phyloP scores from a whole-genome alignment of 1,140 invertebrate genomes.

The Cheumatopsyche charites region DNA sequence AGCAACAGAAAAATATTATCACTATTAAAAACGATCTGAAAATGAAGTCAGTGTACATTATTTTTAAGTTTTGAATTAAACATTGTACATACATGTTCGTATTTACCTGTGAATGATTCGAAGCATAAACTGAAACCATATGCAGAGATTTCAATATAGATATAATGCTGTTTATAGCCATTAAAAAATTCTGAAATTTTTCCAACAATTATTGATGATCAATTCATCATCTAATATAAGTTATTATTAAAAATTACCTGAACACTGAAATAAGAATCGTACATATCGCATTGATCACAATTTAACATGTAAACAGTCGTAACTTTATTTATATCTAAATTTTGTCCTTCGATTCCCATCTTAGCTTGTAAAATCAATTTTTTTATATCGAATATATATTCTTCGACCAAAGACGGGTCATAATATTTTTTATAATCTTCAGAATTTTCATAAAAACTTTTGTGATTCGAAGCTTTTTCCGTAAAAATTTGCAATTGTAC shows the following conservation, averaged over 20 bases:
- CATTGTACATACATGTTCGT: neutral
- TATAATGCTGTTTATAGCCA: conserved; percentile 31
- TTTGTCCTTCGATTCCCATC: neutral
- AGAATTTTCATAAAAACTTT: neutral
- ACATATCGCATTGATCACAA: conserved; percentile 30
- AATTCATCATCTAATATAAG: too few relatives aligned
- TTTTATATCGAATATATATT: neutral
- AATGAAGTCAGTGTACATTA: too few relatives aligned
- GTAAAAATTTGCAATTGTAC: conserved; percentile 9
- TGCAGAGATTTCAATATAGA: conserved; percentile 30
- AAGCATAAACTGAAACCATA: conserved; percentile 13
- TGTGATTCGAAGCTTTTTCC: neutral
- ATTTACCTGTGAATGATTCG: neutral
- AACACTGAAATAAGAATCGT: conserved; percentile 18
- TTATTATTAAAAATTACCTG: too few relatives aligned
- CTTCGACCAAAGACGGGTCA: neutral
- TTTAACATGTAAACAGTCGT: conserved; percentile 14
- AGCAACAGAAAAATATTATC: conserved; percentile 12
- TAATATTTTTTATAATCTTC: conserved; percentile 4
- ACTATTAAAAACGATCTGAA: neutral
- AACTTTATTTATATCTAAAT: conserved; percentile 9
- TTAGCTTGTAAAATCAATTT: neutral
- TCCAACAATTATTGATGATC: too few relatives aligned
- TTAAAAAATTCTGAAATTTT: conserved; percentile 35
- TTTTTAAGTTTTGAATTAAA: too few relatives aligned